Base-by-base conservation (phyloP, 2,113 vertebrate genomes). In the Lipotes vexillifer region DNA sequence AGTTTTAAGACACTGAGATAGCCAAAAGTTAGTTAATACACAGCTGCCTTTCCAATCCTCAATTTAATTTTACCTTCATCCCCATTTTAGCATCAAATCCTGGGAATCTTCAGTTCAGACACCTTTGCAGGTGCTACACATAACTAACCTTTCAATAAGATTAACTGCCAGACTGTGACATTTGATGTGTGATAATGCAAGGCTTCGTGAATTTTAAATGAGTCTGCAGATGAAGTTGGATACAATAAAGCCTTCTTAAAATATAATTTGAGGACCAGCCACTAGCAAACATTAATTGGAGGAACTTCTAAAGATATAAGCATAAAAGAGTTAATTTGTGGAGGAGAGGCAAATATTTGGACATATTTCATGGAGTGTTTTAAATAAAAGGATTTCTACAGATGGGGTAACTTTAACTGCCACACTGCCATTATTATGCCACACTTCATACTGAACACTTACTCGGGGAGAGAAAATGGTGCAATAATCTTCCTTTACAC, bases 81-180 rank as follows among this genome's bases (percentile, higher is more conserved):
- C 82, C 33, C 63, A 33, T 90, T 92, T 97, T 97, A 95, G 94
- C 61, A 91, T 86, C 85, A 89, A 96, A 97, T 97, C 88, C 72
- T 9, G 49, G 77, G 88, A 95, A 46, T 96, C 81, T 63, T 65
- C 77, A 63, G 93, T 96, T 95, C 95, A 97, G 91, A 96, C 93
- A 97, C 96, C 96, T 98, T 82, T 87, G 92, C 97, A 98, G 97
- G 97, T 98, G 97, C 87, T 72, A 12, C 61, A 72, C 87, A 96
- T 41, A 96, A 63, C 93, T 97, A 98, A 98, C 97, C 97, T 98
- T 98, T 98, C 95, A 65, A 49, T 68, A 87, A 97, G 96, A 98
- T 98, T 98, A 97, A 97, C 97, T 95, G 94, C 96, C 98, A 98
- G 97, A 97, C 93, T 97, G 93, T 98, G 97, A 96, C 96, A 98